A percentile compares a stretch with the other conserved stretches of the same genome.
phyloP scores from a whole-genome alignment of 37 sponge, comb jelly and placozoan genomes.

The Oscarella lobularis region DNA sequence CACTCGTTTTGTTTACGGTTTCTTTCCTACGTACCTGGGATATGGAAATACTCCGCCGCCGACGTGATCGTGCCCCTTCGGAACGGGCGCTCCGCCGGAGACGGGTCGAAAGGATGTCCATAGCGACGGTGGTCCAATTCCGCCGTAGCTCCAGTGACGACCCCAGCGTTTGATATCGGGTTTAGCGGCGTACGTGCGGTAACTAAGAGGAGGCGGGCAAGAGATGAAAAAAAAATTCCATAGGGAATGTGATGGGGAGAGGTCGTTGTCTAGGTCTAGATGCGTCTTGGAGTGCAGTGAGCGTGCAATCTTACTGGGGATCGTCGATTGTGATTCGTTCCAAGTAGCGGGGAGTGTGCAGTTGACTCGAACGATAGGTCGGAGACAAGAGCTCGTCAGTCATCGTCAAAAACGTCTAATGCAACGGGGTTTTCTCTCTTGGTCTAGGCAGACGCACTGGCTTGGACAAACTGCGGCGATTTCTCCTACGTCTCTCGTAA shows the following conservation, averaged over 20 bases:
- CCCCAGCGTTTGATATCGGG: neutral
- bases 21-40: neutral
- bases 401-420: too few relatives aligned
- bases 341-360: conserved; percentile 54
- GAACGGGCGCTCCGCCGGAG: neutral
- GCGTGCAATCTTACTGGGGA: conserved; percentile 25
- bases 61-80: neutral
- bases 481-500: too few relatives aligned
- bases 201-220: neutral
- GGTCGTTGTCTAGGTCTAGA: neutral
- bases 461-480: too few relatives aligned
- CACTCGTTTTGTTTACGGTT: too few relatives aligned
- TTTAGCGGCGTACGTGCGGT: neutral
- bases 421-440: too few relatives aligned
- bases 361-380: conserved; percentile 41
- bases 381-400: conserved; percentile 35
- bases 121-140: neutral
- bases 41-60: neutral
- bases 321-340: conserved; percentile 51
- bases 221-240: neutral
- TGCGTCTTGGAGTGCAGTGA: neutral
- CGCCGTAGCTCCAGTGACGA: conserved; percentile 11
- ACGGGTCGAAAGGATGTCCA: neutral
- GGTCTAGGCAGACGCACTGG: too few relatives aligned
- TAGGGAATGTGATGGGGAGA: too few relatives aligned